phyloP scores from a whole-genome alignment of 35 echinoderm and acorn worm genomes.

The Apostichopus parvimensis region DNA sequence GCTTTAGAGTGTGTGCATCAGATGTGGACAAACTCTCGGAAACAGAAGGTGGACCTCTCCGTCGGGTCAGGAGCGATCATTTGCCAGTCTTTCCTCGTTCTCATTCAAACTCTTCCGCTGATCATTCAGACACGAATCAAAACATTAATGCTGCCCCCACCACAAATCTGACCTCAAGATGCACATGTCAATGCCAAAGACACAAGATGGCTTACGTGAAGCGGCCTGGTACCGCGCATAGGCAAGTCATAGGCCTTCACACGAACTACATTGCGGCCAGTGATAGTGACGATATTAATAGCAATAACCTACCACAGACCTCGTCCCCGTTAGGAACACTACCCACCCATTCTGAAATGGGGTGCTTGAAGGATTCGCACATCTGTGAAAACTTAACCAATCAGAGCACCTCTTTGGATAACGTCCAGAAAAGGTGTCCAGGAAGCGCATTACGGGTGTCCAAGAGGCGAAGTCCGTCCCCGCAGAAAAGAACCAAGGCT shows the following conservation, averaged over 20 bases:
- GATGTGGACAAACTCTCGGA: constrained; percentile 63
- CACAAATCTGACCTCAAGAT: constrained; percentile 23
- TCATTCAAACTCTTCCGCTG: constrained; percentile 61
- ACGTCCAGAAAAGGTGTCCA: constrained; percentile 51
- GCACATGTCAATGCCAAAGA: constrained; percentile 56
- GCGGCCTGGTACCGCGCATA: constrained; percentile 46
- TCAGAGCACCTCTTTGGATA: constrained; percentile 10
- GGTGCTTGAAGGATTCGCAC: constrained; percentile 45
- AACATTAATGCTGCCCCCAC: constrained; percentile 54
- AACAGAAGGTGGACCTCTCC: constrained; percentile 41
- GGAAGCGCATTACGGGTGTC: constrained; percentile 40
- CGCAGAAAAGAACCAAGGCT: constrained; percentile 58
- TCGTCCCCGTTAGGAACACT: constrained; percentile 23
- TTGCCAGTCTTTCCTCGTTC: constrained; percentile 70
- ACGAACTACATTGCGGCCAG: constrained; percentile 51
- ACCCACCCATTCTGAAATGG: constrained; percentile 53
- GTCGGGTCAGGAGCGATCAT: constrained; percentile 61
- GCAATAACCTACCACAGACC: constrained; percentile 69
- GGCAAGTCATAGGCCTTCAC: constrained; percentile 32
- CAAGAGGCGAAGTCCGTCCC: constrained; percentile 59
- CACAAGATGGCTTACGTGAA: constrained; percentile 34
- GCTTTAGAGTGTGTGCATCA: constrained; percentile 47
- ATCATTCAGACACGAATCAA: constrained; percentile 57
- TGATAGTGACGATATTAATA: constrained; percentile 89
- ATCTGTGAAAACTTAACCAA: constrained; percentile 64